Percentiles rank a stretch among this genome's conserved stretches.
Evolutionary conservation across 2,888 invertebrate species (phyloP).

Genomic region (Caenorhabditis afra): DNA sequence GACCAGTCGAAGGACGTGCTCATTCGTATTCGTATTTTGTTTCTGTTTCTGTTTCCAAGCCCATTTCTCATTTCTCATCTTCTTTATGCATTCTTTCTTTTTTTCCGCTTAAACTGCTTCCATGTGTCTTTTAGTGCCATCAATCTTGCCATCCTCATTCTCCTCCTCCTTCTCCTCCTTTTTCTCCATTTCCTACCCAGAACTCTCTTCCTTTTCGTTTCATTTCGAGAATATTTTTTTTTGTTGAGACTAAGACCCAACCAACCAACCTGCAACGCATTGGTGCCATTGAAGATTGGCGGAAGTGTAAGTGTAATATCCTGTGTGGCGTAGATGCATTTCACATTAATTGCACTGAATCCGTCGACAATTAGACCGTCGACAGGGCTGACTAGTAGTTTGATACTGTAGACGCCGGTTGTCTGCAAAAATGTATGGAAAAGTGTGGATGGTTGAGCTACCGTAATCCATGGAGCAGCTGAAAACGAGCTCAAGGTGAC

Average conservation of each 20-base stretch:
- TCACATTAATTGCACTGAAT: slow-evolving; percentile 70
- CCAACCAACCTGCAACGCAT: slow-evolving; percentile 63
- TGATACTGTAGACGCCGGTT: slow-evolving; percentile 68
- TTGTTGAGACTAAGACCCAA: no score
- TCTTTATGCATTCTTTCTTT: background rate
- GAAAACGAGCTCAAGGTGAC: no score
- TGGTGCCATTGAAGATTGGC: slow-evolving; percentile 68
- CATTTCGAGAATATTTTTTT: no score
- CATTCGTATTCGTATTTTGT: background rate
- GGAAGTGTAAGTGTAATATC: slow-evolving; percentile 77
- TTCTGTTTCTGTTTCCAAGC: no score
- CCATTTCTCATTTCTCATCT: background rate
- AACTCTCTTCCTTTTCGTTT: no score
- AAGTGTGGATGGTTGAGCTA: background rate
- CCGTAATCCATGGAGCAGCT: background rate
- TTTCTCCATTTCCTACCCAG: background rate
- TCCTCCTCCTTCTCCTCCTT: background rate
- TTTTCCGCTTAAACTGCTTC: background rate
- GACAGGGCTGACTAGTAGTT: slow-evolving; percentile 73
- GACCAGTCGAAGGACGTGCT: background rate
- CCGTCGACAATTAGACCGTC: slow-evolving; percentile 75
- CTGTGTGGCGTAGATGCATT: slow-evolving; percentile 74
- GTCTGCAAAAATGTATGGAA: slow-evolving; percentile 49
- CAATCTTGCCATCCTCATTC: no score
- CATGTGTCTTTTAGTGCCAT: background rate